Conservation (phyloP, 1,140 invertebrate genomes). For the Eciton burchellii region DNA sequence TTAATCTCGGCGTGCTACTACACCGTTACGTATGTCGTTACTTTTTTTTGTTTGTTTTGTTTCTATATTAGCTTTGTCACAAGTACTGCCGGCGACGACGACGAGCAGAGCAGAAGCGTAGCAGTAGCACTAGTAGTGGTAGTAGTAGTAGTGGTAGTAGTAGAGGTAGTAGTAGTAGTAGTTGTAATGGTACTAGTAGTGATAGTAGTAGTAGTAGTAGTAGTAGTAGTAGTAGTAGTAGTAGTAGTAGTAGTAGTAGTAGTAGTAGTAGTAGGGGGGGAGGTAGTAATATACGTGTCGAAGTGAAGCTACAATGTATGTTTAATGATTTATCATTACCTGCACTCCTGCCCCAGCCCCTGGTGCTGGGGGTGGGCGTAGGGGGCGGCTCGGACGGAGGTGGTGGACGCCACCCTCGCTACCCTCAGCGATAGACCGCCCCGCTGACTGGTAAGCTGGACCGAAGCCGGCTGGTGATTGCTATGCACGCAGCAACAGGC, state of each 20-base stretch:
- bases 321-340: constrained; percentile 80
- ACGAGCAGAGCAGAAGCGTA: constrained; percentile 72
- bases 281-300: constrained; percentile 68
- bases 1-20: constrained; percentile 74
- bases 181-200: constrained; percentile 40
- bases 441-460: constrained; percentile 84
- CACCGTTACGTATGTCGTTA: constrained; percentile 62
- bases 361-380: constrained; percentile 85
- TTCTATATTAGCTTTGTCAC: constrained; percentile 59
- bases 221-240: neutral
- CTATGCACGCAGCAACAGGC: constrained; percentile 81
- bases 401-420: constrained; percentile 86
- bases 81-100: constrained; percentile 69
- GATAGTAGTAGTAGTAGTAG: constrained; percentile 33
- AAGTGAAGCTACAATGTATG: constrained; percentile 73
- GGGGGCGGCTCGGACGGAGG: constrained; percentile 85
- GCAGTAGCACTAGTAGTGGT: constrained; percentile 64
- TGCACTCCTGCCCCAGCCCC: constrained; percentile 84
- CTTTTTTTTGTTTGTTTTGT: constrained; percentile 63
- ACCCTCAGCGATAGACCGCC: constrained; percentile 85
- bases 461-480: constrained; percentile 78
- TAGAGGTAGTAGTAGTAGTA: constrained; percentile 46
- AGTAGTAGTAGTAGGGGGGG: constrained; percentile 29
- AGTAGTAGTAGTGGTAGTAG: constrained; percentile 30
- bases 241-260: constrained; percentile 30